Conservation (phyloP, 2,113 vertebrate species). For the Corythornis vintsioides region DNA sequence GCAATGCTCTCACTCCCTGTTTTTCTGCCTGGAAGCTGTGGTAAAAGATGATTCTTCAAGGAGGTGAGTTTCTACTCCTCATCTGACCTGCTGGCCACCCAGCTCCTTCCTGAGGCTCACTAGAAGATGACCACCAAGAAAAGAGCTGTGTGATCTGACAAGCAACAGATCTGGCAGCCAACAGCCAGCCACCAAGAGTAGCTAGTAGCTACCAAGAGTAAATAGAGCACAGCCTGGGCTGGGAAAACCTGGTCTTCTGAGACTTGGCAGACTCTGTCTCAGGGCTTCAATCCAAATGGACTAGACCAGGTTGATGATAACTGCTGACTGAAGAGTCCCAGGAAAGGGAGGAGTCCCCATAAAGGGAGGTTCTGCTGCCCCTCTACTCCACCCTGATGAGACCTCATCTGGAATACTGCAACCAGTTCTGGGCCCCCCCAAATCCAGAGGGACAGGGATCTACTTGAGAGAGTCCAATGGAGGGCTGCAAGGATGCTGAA, state of each 20-base stretch:
- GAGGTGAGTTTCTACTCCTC: not conserved
- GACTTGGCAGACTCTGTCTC: not conserved
- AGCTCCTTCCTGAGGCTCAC: not conserved
- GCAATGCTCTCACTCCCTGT: not conserved
- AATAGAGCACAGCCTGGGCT: not conserved
- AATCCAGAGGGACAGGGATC: no score
- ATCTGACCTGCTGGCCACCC: not conserved
- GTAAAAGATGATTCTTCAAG: not conserved
- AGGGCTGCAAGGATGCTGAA: no score
- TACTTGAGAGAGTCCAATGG: no score
- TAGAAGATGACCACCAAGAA: not conserved
- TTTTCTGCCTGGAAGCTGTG: not conserved
- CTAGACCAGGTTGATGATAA: not conserved
- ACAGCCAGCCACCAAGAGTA: not conserved
- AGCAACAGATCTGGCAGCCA: not conserved
- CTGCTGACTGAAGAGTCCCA: not conserved
- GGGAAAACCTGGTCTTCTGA: not conserved
- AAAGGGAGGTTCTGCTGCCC: no score
- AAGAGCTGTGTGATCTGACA: rapidly evolving
- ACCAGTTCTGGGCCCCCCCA: no score
- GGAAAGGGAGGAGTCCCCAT: not conserved
- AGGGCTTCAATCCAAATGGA: not conserved
- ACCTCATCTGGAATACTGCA: no score
- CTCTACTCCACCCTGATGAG: no score
- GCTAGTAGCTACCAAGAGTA: not conserved